Base-by-base conservation (phyloP, 2,888 invertebrate species). In the Nomada ruficornis region DNA sequence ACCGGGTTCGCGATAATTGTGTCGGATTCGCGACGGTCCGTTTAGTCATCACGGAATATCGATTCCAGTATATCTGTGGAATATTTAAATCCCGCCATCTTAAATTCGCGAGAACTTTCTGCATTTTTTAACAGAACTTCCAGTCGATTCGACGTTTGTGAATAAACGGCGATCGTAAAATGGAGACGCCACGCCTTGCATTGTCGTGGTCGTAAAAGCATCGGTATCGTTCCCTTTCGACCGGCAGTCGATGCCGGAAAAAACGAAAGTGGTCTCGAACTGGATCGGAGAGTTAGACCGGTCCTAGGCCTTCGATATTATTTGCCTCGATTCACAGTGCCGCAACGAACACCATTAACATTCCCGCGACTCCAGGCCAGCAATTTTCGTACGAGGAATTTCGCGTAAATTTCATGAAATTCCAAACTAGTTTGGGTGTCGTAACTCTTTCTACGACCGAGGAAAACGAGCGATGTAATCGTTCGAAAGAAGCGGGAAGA, bases 221-320 rank as follows among this genome's bases (percentile, higher is more conserved):
- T 70, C 55, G 57, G 47, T 77, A 77, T 71, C 59, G 59, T 83
- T 84, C 73, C 74, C 77, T 79, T 82, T 71, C 72, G 59, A 15
- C 20, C 60, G 50, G 20, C 71, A 62, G 23, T 42, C 42, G 47
- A 67, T 54, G 29, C 60, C 23, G 55, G 75, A 75, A 81, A 80
- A 87, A 80, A 68, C 44, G 82, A 87, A 81, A 86, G 79, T 84
- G 77, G 75, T 70, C 52, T 75, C 44, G 73, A 86, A 86, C 77
- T 84, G 73, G 80, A 84, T 77, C 79, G 77, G 62, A 85, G 55
- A 60, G 70, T 81, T 80, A 82, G 76, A 87, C 84, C 79, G 82
- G 82, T 80, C 78, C 55, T 82, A 86, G 77, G 71, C 68, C 72
- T 65, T 65, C 60, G 67, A 67, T 60, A 63, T 86, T 81, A 84